These are phyloP conservation scores for Synanthedon vespiformis DNA, from an alignment of 2,888 invertebrate species.

Conservation along the genomic window DNA sequence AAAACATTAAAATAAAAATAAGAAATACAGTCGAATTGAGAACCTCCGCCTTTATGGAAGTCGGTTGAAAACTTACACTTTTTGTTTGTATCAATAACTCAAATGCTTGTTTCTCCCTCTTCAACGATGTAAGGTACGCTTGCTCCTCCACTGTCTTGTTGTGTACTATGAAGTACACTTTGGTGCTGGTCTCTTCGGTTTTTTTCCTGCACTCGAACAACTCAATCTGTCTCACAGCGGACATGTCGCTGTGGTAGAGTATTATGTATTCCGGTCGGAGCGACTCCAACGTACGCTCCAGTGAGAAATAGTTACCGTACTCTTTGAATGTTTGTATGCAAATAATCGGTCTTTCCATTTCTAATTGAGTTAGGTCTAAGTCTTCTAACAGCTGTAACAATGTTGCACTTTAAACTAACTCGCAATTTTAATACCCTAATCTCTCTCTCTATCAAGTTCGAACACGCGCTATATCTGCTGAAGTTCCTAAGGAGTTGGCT, in stretches of 20 bases:
- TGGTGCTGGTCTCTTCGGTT: constrained; percentile 58
- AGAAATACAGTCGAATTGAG: too few species aligned
- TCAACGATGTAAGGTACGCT: constrained; percentile 88
- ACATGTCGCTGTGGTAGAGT: constrained; percentile 90
- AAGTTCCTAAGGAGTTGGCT: too few species aligned
- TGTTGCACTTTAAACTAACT: constrained; percentile 14
- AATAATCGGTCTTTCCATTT: constrained; percentile 75
- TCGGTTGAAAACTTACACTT: constrained; percentile 81
- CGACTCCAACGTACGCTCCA: constrained; percentile 77
- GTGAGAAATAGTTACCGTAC: constrained; percentile 76
- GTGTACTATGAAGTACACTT: constrained; percentile 92
- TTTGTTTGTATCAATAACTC: constrained; percentile 92
- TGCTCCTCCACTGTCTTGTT: constrained; percentile 97
- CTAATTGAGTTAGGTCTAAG: constrained; percentile 74
- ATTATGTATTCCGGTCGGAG: constrained; percentile 85
- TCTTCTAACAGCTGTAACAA: constrained; percentile 63
- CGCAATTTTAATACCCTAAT: too few species aligned
- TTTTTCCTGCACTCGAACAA: constrained; percentile 77
- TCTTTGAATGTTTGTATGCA: constrained; percentile 84
- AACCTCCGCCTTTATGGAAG: too few species aligned
- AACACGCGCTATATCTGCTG: too few species aligned
- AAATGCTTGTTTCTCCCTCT: constrained; percentile 95
- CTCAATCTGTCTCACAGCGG: constrained; percentile 91
- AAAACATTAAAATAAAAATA: too few species aligned
- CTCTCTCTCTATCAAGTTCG: too few species aligned